Evolutionary conservation across 2,888 invertebrate genomes (phyloP).

Genomic region (Argyresthia goedartella): DNA sequence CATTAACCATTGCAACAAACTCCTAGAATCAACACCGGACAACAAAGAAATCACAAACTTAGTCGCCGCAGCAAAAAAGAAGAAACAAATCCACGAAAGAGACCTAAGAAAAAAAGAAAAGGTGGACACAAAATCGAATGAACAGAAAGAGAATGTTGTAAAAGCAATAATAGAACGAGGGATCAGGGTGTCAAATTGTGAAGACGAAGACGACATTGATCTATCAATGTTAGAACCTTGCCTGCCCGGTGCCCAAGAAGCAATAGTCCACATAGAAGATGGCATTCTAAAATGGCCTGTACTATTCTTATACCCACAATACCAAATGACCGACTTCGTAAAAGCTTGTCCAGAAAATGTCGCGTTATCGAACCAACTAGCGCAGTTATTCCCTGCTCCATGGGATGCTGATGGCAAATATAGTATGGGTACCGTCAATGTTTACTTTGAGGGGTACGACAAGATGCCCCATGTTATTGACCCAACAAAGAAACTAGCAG

Average conservation of each 20-base stretch:
- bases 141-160: conserved; percentile 45
- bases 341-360: conserved; percentile 83
- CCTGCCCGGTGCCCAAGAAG: conserved; percentile 74
- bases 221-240: conserved; percentile 73
- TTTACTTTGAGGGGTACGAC: conserved; percentile 81
- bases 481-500: conserved; percentile 64
- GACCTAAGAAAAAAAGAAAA: conserved; percentile 67
- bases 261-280: conserved; percentile 74
- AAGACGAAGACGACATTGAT: conserved; percentile 53
- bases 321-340: conserved; percentile 88
- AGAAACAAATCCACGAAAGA: conserved; percentile 57
- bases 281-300: conserved; percentile 87
- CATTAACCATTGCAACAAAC: conserved; percentile 77
- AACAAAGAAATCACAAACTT: conserved; percentile 58
- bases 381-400: conserved; percentile 76
- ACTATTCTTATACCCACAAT: conserved; percentile 90
- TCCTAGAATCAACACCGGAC: conserved; percentile 68
- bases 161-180: conserved; percentile 54
- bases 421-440: conserved; percentile 66
- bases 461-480: conserved; percentile 73
- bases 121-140: conserved; percentile 43
- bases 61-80: conserved; percentile 53
- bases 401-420: conserved; percentile 82
- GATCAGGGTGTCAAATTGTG: conserved; percentile 67
- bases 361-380: conserved; percentile 54